Percentiles rank a stretch among this genome's conserved stretches.
phyloP scores from a whole-genome alignment of 2,888 invertebrate species.

The Drosophila fulvimacula region DNA sequence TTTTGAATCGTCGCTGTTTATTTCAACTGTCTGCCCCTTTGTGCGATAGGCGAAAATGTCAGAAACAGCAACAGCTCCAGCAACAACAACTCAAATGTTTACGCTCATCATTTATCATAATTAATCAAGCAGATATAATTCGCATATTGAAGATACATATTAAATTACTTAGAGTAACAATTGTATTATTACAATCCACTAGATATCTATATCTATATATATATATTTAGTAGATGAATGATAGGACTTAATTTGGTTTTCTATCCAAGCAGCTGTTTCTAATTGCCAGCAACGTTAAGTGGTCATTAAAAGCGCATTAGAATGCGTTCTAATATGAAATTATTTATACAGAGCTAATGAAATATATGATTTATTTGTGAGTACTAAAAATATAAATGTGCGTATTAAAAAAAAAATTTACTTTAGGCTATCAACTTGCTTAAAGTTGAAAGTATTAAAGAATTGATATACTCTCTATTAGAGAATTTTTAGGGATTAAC shows the following conservation, averaged over 20 bases:
- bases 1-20: conserved; percentile 30
- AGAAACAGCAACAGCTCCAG: conserved; percentile 21
- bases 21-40: conserved; percentile 34
- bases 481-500: too few relatives aligned
- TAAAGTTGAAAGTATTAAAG: neutral
- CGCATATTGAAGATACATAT: conserved; percentile 3
- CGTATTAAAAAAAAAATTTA: neutral
- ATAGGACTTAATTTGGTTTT: neutral
- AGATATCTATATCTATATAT: neutral
- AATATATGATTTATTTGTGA: neutral
- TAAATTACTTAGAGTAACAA: neutral
- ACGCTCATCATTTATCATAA: conserved; percentile 34
- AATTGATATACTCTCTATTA: neutral
- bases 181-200: neutral
- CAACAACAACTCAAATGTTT: conserved; percentile 41
- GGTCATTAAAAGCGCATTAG: conserved; percentile 21
- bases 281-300: neutral
- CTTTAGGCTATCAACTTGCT: neutral
- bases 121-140: conserved; percentile 48
- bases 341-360: neutral
- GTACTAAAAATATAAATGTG: neutral
- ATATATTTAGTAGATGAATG: neutral
- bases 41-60: conserved; percentile 35
- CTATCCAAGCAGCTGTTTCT: neutral
- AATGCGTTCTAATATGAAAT: neutral